Evolutionary conservation across 2,113 vertebrate genomes (phyloP).

Genomic region (Toxotes jaculatrix): DNA sequence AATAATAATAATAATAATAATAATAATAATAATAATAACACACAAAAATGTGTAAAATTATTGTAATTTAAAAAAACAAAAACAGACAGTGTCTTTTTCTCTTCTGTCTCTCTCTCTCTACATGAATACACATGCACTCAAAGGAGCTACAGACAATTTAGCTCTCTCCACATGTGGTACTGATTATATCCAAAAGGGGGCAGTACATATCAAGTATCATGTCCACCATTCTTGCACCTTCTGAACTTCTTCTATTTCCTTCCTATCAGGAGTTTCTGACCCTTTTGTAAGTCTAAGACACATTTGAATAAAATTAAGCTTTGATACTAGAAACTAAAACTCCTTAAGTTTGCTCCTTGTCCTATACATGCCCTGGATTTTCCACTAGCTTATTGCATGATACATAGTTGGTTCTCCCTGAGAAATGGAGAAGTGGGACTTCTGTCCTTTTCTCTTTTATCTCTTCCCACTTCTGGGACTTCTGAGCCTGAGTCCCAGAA

Average conservation of each 20-base stretch:
- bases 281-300: slow-evolving; percentile 7
- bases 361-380: not conserved
- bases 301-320: slow-evolving; percentile 23
- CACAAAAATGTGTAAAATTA: no score
- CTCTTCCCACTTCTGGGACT: no score
- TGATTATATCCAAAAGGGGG: slow-evolving; percentile 46
- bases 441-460: no score
- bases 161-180: slow-evolving; percentile 1
- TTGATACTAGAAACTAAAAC: slow-evolving; percentile 8
- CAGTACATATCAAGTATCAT: slow-evolving; percentile 44
- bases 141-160: not conserved
- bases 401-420: not conserved
- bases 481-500: no score
- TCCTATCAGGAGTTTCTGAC: not conserved
- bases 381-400: not conserved
- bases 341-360: not conserved
- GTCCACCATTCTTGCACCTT: not conserved
- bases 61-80: no score
- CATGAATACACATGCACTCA: not conserved
- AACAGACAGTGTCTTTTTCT: no score
- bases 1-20: no score
- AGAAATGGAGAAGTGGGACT: not conserved
- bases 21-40: no score
- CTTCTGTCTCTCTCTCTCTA: no score
- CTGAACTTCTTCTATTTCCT: not conserved